Percentiles rank a stretch among this genome's conserved stretches.
phyloP scores from a whole-genome alignment of 2,797 vertebrate species.

The Pseudochirops corinnae region DNA sequence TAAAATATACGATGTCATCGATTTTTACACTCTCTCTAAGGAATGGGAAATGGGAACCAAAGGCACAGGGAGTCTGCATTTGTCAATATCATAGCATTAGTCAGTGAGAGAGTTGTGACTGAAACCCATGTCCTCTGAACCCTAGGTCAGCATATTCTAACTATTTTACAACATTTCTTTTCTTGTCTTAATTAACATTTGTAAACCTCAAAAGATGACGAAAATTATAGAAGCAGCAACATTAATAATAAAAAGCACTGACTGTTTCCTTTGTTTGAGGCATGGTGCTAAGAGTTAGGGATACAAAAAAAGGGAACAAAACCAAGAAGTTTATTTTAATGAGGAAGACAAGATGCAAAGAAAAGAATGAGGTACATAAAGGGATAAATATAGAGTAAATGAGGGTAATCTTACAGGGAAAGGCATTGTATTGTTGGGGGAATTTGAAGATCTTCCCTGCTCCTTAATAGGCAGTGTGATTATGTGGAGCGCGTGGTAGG shows the following conservation, averaged over 20 bases:
- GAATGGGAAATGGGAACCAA: conserved; percentile 31
- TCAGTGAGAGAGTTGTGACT: background rate
- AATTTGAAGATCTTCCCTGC: too few relatives aligned
- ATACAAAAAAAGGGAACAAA: background rate
- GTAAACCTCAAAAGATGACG: background rate
- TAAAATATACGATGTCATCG: background rate
- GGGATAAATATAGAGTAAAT: background rate
- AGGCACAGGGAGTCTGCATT: background rate
- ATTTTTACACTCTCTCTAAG: conserved; percentile 29
- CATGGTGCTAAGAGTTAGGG: background rate
- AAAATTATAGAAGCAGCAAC: background rate
- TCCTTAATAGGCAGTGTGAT: too few relatives aligned
- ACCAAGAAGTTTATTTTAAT: background rate
- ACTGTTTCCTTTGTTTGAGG: background rate
- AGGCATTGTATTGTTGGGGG: background rate
- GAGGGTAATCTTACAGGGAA: background rate
- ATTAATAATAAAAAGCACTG: background rate
- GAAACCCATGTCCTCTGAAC: background rate
- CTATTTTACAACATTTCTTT: background rate
- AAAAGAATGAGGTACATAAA: background rate
- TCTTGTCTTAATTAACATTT: background rate
- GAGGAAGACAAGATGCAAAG: background rate
- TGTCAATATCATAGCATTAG: conserved; percentile 17
- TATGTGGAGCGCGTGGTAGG: too few relatives aligned
- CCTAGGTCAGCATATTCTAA: background rate